Percentiles rank a stretch among this genome's conserved stretches.
Conservation (phyloP, 2,888 invertebrate genomes). For the Stenichneumon culpator region DNA sequence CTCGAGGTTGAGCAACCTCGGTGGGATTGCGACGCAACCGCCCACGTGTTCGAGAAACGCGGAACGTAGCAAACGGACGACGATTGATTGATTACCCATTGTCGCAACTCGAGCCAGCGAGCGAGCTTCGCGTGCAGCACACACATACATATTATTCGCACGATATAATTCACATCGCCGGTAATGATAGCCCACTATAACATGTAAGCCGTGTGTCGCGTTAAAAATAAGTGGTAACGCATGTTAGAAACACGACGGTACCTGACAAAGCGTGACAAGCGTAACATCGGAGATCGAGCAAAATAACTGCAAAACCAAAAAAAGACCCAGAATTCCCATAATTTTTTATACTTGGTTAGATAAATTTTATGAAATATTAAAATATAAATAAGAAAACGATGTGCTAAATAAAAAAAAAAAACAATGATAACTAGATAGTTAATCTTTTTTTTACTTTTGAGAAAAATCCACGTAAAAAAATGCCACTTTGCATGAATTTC, state of each 20-base stretch:
- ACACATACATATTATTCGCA: constrained; percentile 4
- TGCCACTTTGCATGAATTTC: constrained; percentile 13
- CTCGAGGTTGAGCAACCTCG: constrained; percentile 48
- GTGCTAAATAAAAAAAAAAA: background rate
- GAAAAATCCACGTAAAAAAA: constrained; percentile 9
- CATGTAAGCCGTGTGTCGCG: background rate
- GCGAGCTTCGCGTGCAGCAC: background rate
- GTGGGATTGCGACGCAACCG: constrained; percentile 31
- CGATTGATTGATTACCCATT: constrained; percentile 71
- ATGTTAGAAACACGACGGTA: background rate
- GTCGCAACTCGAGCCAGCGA: constrained; percentile 56
- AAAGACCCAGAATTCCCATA: background rate
- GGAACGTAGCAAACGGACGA: constrained; percentile 48
- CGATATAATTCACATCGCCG: constrained; percentile 20
- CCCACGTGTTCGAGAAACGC: constrained; percentile 54
- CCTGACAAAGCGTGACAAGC: background rate
- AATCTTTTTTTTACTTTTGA: background rate
- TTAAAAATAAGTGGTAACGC: constrained; percentile 38
- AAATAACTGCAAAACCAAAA: background rate
- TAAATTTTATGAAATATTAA: background rate
- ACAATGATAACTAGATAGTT: background rate
- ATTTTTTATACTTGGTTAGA: background rate
- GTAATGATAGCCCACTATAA: constrained; percentile 5
- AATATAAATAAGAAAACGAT: background rate
- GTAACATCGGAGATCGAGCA: background rate